Evolutionary conservation across 2,888 invertebrate genomes (phyloP), one percentile per base, ranked within the genome.

Genomic region (Calephelis perditalis): DNA sequence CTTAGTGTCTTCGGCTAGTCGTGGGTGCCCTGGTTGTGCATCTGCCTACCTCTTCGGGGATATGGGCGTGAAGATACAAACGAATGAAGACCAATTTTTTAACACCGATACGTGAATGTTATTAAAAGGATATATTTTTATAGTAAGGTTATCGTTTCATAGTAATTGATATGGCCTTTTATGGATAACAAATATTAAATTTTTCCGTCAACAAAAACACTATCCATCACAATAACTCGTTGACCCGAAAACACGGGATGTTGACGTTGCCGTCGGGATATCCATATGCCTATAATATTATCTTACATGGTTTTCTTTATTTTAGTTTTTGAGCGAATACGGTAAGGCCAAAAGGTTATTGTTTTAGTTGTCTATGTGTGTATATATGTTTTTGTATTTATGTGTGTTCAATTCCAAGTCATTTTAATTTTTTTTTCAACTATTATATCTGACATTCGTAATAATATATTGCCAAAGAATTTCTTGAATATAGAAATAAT

Each of bases 111-210:
- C 46, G 46, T 46, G 36, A 58, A 36, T 58, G 47, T 36, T 58
- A 47, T 58, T 47, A 58, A 58, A 36, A 47, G 61, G 43, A 55
- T 7, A 67, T 59, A 61, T 63, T 61, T 64, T 63, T 64, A 44
- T 12, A 44, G 55, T 44, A 59, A 59, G 59, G 44, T 15, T 58
- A 62, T 72, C 68, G 68, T 26, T 46, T 46, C 15, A 49, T 61
- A 62, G 63, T 69, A 68, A 69, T 68, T 64, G 62, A 45, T 61
- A 56, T 43, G 56, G 57, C 61, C 65, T 72, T 71, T 72, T 72
- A 73, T 72, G 67, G 70, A 65, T 65, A 62, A 65, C 65, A 67
- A 73, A 76, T 72, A 75, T 74, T 74, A 67, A 70, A 68, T 68
- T 63, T 62, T 64, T 67, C 62, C 64, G 67, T 70, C 73, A 70